Evolutionary conservation across 2,797 vertebrate genomes (phyloP).

Genomic region (Sebastiscus tertius): DNA sequence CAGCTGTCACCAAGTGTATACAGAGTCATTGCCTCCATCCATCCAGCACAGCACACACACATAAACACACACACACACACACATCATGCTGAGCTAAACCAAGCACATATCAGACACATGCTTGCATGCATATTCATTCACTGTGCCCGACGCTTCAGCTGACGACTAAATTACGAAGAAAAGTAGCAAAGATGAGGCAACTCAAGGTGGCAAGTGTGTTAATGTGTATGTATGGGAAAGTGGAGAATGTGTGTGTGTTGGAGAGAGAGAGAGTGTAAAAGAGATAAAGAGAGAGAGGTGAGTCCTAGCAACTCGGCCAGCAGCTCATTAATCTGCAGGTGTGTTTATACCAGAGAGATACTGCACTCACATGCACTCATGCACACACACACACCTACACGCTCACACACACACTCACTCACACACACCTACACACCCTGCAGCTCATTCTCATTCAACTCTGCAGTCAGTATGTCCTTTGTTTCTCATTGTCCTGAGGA

Average conservation of each 20-base stretch:
- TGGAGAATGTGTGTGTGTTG: neutral
- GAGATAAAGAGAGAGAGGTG: neutral
- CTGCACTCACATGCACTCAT: neutral
- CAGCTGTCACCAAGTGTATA: constrained; percentile 46
- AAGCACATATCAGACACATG: constrained; percentile 38
- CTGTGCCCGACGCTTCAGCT: constrained; percentile 28
- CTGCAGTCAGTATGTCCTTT: constrained; percentile 63
- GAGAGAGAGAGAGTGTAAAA: neutral
- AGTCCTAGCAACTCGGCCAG: constrained; percentile 49
- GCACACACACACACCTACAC: neutral
- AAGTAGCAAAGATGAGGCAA: constrained; percentile 29
- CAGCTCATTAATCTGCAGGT: constrained; percentile 73
- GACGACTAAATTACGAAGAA: constrained; percentile 55
- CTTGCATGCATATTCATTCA: constrained; percentile 50
- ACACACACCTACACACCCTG: neutral
- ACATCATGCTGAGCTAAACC: constrained; percentile 19
- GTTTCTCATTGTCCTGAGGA: constrained; percentile 66
- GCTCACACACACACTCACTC: neutral
- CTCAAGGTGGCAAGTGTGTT: constrained; percentile 32
- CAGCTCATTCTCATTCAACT: constrained; percentile 67
- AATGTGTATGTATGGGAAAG: neutral
- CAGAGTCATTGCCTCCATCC: constrained; percentile 24
- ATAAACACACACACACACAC: neutral
- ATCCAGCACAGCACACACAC: constrained; percentile 9
- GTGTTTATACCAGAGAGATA: constrained; percentile 49